Evolutionary conservation across 1,140 invertebrate species (phyloP).

Genomic region (Drosophila ironensis): DNA sequence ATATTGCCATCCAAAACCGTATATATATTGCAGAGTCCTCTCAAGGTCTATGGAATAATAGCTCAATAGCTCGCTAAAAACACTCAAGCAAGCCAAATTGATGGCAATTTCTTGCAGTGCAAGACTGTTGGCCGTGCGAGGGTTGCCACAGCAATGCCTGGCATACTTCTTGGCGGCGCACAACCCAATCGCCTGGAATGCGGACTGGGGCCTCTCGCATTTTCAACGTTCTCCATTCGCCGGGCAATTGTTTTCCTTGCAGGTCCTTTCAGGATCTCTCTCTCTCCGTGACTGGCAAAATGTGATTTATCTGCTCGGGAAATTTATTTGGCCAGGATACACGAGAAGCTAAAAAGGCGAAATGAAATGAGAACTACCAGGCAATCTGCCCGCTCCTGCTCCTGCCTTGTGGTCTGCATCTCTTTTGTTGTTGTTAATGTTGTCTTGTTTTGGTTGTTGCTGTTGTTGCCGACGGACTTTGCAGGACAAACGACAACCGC

Average conservation of each 20-base stretch:
- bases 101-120: constrained; percentile 1
- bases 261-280: not conserved
- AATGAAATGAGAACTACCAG: constrained; percentile 34
- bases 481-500: constrained; percentile 1
- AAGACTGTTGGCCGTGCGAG: not conserved
- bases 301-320: constrained; percentile 54
- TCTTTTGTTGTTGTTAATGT: not conserved
- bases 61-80: too few relatives aligned
- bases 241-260: constrained; percentile 35
- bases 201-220: not conserved
- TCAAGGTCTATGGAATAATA: too few relatives aligned
- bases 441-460: not conserved
- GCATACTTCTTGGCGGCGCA: not conserved
- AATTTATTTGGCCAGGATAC: constrained; percentile 49
- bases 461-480: not conserved
- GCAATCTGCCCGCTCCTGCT: constrained; percentile 4
- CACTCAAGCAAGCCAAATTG: too few relatives aligned
- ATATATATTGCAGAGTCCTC: too few relatives aligned
- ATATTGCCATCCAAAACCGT: too few relatives aligned
- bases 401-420: constrained; percentile 1
- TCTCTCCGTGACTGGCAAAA: constrained; percentile 11
- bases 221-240: not conserved
- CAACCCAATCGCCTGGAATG: not conserved
- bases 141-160: constrained; percentile 24
- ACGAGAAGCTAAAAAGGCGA: constrained; percentile 34